A percentile compares a stretch with the other conserved stretches of the same genome.
phyloP scores from a whole-genome alignment of 2,888 invertebrate genomes.

The Acronicta leporina region DNA sequence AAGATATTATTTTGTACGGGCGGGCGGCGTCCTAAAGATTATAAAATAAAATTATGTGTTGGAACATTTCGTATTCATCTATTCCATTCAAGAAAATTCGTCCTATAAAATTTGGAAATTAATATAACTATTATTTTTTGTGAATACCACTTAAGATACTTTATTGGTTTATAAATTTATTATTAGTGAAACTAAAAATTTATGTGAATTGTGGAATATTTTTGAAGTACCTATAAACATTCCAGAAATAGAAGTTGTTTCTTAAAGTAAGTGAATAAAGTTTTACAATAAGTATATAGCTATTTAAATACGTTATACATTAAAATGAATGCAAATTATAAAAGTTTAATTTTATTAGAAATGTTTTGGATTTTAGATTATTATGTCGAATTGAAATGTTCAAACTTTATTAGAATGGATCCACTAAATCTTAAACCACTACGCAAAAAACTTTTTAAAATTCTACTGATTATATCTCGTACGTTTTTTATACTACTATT shows the following conservation, averaged over 20 bases:
- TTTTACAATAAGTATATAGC: slow-evolving; percentile 18
- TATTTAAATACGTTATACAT: not conserved
- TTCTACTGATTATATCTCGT: too few species aligned
- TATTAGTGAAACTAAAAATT: not conserved
- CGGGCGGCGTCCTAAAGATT: too few species aligned
- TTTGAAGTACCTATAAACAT: too few species aligned
- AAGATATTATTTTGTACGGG: too few species aligned
- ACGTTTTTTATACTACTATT: slow-evolving; percentile 12
- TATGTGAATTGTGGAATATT: not conserved
- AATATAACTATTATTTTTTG: slow-evolving; percentile 2
- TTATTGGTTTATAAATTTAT: not conserved
- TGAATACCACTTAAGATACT: slow-evolving; percentile 3
- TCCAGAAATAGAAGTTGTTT: not conserved
- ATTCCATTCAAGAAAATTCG: too few species aligned
- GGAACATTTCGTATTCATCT: too few species aligned
- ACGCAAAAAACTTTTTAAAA: slow-evolving; percentile 14
- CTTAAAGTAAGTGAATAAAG: not conserved
- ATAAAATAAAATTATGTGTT: too few species aligned
- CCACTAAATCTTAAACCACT: slow-evolving; percentile 24
- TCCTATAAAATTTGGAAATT: not conserved
- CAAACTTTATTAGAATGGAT: slow-evolving; percentile 41
- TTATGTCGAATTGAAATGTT: slow-evolving; percentile 13
- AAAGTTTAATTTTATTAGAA: slow-evolving; percentile 28
- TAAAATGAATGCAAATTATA: slow-evolving; percentile 9
- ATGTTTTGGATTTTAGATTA: slow-evolving; percentile 11